A percentile compares a stretch with the other conserved stretches of the same genome.
These are phyloP conservation scores for Mycalesis mineus DNA, from an alignment of 2,888 invertebrate species.

Conservation along the genomic window DNA sequence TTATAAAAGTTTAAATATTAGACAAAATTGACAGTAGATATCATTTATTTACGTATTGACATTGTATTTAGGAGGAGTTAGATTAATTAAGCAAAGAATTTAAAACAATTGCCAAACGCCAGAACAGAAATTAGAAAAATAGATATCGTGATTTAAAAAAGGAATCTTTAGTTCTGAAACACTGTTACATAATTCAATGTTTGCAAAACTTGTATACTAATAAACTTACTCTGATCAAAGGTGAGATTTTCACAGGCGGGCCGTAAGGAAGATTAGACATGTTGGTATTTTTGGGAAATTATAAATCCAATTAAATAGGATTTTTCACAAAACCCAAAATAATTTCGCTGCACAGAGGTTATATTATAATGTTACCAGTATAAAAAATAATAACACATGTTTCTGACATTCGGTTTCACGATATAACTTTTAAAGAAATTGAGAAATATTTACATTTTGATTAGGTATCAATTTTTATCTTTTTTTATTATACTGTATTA, in stretches of 20 bases:
- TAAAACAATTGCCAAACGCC: no score
- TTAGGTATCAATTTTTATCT: no score
- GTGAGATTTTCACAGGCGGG: slow-evolving; percentile 88
- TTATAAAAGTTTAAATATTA: no score
- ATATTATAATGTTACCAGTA: slow-evolving; percentile 30
- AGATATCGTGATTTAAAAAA: slow-evolving; percentile 19
- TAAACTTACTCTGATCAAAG: slow-evolving; percentile 84
- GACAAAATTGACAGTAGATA: no score
- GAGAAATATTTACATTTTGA: not conserved
- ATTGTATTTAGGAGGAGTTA: no score
- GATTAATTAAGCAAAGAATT: no score
- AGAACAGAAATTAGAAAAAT: not conserved
- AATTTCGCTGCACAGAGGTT: slow-evolving; percentile 39
- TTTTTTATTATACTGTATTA: no score
- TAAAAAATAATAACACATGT: not conserved
- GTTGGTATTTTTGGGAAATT: slow-evolving; percentile 38
- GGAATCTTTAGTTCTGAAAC: slow-evolving; percentile 34
- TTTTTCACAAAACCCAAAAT: slow-evolving; percentile 45
- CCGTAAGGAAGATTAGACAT: slow-evolving; percentile 73
- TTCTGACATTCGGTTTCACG: not conserved
- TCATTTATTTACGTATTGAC: no score
- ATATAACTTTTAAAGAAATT: not conserved
- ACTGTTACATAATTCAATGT: slow-evolving; percentile 52
- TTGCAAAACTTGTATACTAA: not conserved
- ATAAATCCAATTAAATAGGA: slow-evolving; percentile 46